Evolutionary conservation across 2,888 invertebrate genomes (phyloP), one percentile per base, ranked within the genome.

Genomic region (Sthenelais limicola): DNA sequence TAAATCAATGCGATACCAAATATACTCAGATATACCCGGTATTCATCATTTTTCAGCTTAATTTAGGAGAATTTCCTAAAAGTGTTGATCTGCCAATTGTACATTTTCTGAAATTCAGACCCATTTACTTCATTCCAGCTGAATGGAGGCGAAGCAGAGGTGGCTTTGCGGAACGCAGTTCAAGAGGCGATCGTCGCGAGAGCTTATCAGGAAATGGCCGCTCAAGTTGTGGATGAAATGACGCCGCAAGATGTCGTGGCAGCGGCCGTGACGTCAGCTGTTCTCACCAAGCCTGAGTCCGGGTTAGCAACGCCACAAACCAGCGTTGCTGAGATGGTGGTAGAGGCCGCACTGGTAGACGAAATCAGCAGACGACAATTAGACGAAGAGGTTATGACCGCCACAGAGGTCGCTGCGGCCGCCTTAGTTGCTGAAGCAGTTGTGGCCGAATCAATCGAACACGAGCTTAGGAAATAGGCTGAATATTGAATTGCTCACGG

Each of bases 161-260:
- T 12, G 18, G 56, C 32, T n/a, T 21, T 56, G 30, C 12, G 56
- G 56, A 33, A 56, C 30, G 30, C 28, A 2, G 56, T 56, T 2
- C 30, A 56, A 33, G 56, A 56, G 5, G 56, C 56, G n/a, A 28
- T 56, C n/a, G 56, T 56, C 2, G 32, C 56, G n/a, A 30, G 56
- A 5, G 56, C 56, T 3, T 56, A 56, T 33, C 26, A 56, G 56
- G 56, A 56, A 33, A 56, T 56, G 56, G 56, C 56, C 18, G 26
- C 56, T 7, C 56, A 56, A 33, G 56, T 56, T 33, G 56, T 56
- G 32, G 33, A 56, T 30, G 56, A 56, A 7, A 56, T 56, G 56
- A 24, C 56, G 15, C 15, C 30, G 32, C 18, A 33, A 33, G 56
- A 56, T 33, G 33, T 33, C 12, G 33, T 56, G 30, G 33, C 56